Percentiles rank a stretch among this genome's conserved stretches.
These are phyloP conservation scores for Pantelozetes paolii DNA, from an alignment of 2,888 invertebrate species.

Conservation along the genomic window DNA sequence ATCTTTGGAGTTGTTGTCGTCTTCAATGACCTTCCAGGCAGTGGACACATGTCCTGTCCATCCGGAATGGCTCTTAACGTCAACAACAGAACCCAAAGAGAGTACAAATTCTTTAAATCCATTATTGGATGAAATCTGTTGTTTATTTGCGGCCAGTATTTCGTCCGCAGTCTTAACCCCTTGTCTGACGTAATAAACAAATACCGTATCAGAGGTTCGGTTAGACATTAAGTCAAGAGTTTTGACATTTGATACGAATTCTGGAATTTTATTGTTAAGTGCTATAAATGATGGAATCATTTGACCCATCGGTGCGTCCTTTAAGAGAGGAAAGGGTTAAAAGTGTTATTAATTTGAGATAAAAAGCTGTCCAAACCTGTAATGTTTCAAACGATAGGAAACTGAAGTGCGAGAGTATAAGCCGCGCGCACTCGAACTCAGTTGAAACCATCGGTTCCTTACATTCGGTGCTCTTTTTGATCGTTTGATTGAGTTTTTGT, in stretches of 20 bases:
- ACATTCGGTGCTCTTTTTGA: slow-evolving; percentile 4
- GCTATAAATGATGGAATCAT: slow-evolving; percentile 60
- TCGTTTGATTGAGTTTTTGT: slow-evolving; percentile 15
- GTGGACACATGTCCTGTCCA: slow-evolving; percentile 87
- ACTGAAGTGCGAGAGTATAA: slow-evolving; percentile 93
- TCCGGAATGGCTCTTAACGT: slow-evolving; percentile 77
- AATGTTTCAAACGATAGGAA: slow-evolving; percentile 58
- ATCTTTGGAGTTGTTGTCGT: neutral
- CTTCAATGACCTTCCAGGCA: slow-evolving; percentile 66
- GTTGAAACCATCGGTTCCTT: slow-evolving; percentile 44
- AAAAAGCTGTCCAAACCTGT: neutral
- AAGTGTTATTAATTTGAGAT: neutral
- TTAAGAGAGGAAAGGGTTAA: neutral
- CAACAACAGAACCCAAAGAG: slow-evolving; percentile 83
- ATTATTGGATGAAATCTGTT: slow-evolving; percentile 51
- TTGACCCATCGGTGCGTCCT: slow-evolving; percentile 33
- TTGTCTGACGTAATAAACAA: slow-evolving; percentile 85
- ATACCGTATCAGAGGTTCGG: slow-evolving; percentile 83
- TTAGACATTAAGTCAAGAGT: slow-evolving; percentile 78
- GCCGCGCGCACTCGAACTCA: slow-evolving; percentile 89
- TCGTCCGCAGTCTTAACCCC: slow-evolving; percentile 73
- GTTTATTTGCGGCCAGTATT: slow-evolving; percentile 69
- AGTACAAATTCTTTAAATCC: slow-evolving; percentile 61
- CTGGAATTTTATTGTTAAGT: slow-evolving; percentile 65
- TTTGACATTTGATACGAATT: slow-evolving; percentile 74